Evolutionary conservation across 2,113 vertebrate genomes (phyloP).

Genomic region (Casuarius casuarius): DNA sequence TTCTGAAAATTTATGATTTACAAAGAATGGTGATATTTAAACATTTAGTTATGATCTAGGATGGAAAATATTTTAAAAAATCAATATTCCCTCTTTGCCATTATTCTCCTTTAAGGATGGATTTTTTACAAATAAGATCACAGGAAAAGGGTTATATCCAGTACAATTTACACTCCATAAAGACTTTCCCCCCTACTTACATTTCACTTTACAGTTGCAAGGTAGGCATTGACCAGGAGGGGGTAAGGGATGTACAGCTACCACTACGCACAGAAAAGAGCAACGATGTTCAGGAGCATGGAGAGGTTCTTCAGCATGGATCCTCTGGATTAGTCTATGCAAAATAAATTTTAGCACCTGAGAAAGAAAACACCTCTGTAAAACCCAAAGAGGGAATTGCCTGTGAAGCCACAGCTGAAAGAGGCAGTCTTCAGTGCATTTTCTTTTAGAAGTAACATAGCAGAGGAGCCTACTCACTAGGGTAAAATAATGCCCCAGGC

Average conservation of each 20-base stretch:
- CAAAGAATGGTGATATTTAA: not conserved
- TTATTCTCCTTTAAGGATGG: not conserved
- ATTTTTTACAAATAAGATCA: not conserved
- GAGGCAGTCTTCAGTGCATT: not conserved
- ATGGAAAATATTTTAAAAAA: not conserved
- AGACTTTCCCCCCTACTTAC: not conserved
- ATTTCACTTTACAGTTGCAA: not conserved
- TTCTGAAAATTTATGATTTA: not conserved
- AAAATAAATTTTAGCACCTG: not conserved
- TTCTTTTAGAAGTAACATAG: not conserved
- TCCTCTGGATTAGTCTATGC: not conserved
- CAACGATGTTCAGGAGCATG: not conserved
- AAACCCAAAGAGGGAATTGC: not conserved
- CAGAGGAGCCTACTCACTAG: not conserved
- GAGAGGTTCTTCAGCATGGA: not conserved
- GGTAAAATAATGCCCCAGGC: not conserved
- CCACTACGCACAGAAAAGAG: not conserved
- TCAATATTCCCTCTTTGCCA: not conserved
- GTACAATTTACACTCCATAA: not conserved
- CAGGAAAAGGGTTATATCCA: not conserved
- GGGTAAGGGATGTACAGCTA: not conserved
- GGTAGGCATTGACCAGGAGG: not conserved
- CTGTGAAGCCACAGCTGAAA: not conserved
- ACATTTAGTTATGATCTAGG: not conserved
- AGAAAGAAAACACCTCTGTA: not conserved